Evolutionary conservation across 2,797 vertebrate species (phyloP).

Genomic region (Nannoperca australis): DNA sequence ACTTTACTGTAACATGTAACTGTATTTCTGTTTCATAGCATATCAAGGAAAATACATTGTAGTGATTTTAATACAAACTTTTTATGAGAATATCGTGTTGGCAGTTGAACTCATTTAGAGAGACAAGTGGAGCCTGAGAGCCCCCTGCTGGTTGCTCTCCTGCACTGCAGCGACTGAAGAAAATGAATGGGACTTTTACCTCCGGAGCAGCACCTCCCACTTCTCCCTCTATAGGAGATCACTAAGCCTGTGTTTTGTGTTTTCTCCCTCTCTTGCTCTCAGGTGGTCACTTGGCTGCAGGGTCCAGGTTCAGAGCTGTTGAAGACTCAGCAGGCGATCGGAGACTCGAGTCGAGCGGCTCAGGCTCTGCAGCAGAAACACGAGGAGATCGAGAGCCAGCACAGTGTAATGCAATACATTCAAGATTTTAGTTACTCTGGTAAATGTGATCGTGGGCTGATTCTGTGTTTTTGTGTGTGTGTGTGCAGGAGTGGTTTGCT

Average conservation of each 20-base stretch:
- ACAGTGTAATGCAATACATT: conserved; percentile 89
- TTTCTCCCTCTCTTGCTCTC: conserved; percentile 5
- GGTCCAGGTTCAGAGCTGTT: conserved; percentile 97
- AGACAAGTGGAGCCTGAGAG: neutral
- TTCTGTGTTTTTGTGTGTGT: no score
- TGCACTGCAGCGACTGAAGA: conserved; percentile 22
- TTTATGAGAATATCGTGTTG: neutral
- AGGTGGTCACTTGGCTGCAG: conserved; percentile 99
- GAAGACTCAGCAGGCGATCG: conserved; percentile 95
- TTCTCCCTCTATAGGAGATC: neutral
- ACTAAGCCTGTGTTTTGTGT: neutral
- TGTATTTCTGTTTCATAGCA: neutral
- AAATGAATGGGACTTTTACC: no score
- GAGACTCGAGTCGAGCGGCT: conserved; percentile 95
- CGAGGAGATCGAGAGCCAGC: conserved; percentile 98
- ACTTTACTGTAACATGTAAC: neutral
- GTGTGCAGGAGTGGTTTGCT: conserved; percentile 95
- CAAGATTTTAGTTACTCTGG: no score
- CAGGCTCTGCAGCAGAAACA: conserved; percentile 98
- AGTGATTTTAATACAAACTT: neutral
- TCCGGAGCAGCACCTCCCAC: neutral
- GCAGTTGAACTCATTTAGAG: neutral
- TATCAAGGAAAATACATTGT: neutral
- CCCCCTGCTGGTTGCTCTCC: conserved; percentile 34
- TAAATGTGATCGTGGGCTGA: no score